Conservation (phyloP, 2,797 vertebrate genomes). For the Denticeps clupeoides region DNA sequence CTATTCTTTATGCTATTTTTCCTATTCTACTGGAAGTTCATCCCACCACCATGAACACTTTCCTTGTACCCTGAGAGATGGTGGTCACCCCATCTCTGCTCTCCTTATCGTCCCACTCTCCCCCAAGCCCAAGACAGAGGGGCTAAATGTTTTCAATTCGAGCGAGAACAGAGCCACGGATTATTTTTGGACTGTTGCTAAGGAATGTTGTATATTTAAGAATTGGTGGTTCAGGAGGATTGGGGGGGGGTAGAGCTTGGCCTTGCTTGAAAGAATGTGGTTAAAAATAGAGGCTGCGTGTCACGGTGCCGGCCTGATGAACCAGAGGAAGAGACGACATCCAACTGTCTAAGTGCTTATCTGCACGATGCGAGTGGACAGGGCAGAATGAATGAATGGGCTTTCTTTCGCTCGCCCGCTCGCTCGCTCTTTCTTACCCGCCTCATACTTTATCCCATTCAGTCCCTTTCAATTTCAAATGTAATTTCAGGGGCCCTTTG, state of each 20-base stretch:
- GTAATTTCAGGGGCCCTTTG: too few species aligned
- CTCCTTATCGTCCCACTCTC: too few species aligned
- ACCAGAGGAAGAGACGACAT: constrained; percentile 17
- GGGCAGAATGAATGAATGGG: neutral
- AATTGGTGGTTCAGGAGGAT: constrained; percentile 20
- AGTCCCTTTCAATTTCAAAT: too few species aligned
- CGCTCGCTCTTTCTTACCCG: neutral
- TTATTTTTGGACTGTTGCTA: constrained; percentile 31
- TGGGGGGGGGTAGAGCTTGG: constrained; percentile 22
- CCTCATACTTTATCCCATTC: neutral
- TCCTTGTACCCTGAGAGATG: too few species aligned
- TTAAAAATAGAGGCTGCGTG: constrained; percentile 26
- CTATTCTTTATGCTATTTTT: too few species aligned
- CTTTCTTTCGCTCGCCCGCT: neutral
- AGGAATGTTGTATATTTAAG: constrained; percentile 28
- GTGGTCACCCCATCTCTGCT: too few species aligned
- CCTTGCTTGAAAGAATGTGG: constrained; percentile 22
- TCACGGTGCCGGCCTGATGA: constrained; percentile 11
- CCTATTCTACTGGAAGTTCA: too few species aligned
- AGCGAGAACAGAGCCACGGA: neutral
- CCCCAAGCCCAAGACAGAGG: too few species aligned
- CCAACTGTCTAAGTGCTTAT: constrained; percentile 18
- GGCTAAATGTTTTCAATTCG: constrained; percentile 4
- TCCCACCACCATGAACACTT: too few species aligned
- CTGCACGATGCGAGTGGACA: too few species aligned